Evolutionary conservation across 1,140 invertebrate genomes (phyloP), one percentile per base, ranked within the genome.

Genomic region (Drosophila oshimai): DNA sequence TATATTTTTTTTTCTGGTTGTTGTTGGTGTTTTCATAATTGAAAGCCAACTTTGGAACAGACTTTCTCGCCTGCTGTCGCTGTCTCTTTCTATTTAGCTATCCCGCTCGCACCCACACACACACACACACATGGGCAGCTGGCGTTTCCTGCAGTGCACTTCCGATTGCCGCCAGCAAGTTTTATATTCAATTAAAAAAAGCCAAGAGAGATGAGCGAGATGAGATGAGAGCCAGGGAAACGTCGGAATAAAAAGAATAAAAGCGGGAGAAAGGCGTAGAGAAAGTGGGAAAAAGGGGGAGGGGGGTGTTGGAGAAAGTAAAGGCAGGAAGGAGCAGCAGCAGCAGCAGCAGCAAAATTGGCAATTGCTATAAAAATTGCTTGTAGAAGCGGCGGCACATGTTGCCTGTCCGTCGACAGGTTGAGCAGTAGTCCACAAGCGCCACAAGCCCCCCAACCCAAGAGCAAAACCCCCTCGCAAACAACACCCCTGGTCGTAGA

Each of bases 111-210:
- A 31, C 39, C 41, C 24, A 39, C 34, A 60, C 42, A 57, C 50
- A 60, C 54, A 33, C 45, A 62, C 49, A 80, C 60, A 84, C 54
- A 75, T 64, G 64, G 41, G 36, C 73, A 87, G 73, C 72, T 77
- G 76, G 67, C 73, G 77, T 87, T 86, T 86, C 81, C 81, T 87
- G 81, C 71, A 86, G 67, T 86, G 61, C 53, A 78, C 80, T 86
- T 86, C 81, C 81, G 81, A 87, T 86, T 87, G 81, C 81, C 73
- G 76, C 68, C 67, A 58, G 81, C 81, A 87, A 87, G 81, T 86
- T 86, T 86, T 81, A 87, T 86, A 87, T 86, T 86, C 81, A 86
- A 86, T 86, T 86, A 87, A 86, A 86, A 80, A 74, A 64, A 62
- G 41, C 54, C 71, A 60, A 54, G 33, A 15, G 39, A 53, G 37